Conservation (phyloP, 1,140 invertebrate genomes). For the Cotesia vestalis region DNA sequence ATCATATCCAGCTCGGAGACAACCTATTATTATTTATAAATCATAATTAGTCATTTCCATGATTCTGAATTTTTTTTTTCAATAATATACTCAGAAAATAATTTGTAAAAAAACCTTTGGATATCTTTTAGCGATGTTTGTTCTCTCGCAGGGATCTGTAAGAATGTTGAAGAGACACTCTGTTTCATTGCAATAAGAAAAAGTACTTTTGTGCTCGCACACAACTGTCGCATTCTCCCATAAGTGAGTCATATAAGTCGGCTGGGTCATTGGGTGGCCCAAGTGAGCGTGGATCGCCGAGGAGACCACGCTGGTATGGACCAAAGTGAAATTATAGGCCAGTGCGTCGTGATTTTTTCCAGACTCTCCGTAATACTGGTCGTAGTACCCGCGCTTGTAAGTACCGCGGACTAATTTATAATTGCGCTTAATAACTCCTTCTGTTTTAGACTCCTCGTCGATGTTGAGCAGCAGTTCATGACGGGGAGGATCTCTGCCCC, state of each 20-base stretch:
- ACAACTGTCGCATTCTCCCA: conserved; percentile 58
- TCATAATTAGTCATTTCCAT: too few relatives aligned
- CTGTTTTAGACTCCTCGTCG: conserved; percentile 62
- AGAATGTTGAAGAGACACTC: conserved; percentile 75
- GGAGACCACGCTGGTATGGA: conserved; percentile 54
- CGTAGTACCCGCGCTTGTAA: conserved; percentile 53
- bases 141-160: conserved; percentile 74
- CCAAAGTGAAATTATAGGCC: conserved; percentile 47
- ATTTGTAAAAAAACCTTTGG: conserved; percentile 47
- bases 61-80: too few relatives aligned
- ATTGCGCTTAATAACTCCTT: conserved; percentile 59
- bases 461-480: conserved; percentile 63
- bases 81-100: not conserved
- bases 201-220: conserved; percentile 49
- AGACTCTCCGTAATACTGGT: conserved; percentile 53
- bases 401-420: conserved; percentile 67
- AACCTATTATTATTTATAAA: conserved; percentile 44
- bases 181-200: conserved; percentile 57
- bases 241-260: conserved; percentile 55
- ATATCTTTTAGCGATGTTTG: conserved; percentile 67
- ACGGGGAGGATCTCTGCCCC: conserved; percentile 48
- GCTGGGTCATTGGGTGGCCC: conserved; percentile 60
- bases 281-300: conserved; percentile 55
- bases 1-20: conserved; percentile 57
- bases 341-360: conserved; percentile 48